Evolutionary conservation across 2,797 vertebrate genomes (phyloP).

Genomic region (Falco rusticolus): DNA sequence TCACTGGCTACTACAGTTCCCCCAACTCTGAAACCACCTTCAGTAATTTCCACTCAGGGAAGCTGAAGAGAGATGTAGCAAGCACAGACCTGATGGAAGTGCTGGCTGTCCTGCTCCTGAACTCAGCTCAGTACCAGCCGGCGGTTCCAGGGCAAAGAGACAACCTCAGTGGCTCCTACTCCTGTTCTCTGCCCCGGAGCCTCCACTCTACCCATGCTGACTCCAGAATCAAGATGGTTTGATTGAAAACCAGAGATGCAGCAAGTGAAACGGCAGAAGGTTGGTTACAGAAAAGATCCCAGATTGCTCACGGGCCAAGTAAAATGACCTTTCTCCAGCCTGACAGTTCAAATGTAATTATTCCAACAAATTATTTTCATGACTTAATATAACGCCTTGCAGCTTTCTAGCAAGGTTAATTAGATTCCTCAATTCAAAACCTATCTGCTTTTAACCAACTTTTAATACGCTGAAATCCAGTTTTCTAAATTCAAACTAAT

Average conservation of each 20-base stretch:
- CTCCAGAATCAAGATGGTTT: not conserved
- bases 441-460: slow-evolving; percentile 73
- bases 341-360: slow-evolving; percentile 74
- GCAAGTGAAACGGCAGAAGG: not conserved
- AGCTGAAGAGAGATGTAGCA: not conserved
- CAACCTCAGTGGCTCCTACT: not conserved
- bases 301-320: not conserved
- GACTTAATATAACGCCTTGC: slow-evolving; percentile 74
- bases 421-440: slow-evolving; percentile 75
- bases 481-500: slow-evolving; percentile 77
- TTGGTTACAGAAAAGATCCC: not conserved
- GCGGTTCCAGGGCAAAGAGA: not conserved
- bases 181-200: not conserved
- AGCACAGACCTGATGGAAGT: not conserved
- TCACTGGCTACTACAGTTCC: not conserved
- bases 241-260: not conserved
- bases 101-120: not conserved
- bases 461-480: slow-evolving; percentile 72
- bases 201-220: not conserved
- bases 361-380: slow-evolving; percentile 74
- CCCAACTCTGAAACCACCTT: not conserved
- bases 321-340: slow-evolving; percentile 68
- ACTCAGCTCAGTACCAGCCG: not conserved
- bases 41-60: not conserved
- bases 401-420: slow-evolving; percentile 78